Conservation (phyloP, 1,140 invertebrate species). For the Bombus ignitus region DNA sequence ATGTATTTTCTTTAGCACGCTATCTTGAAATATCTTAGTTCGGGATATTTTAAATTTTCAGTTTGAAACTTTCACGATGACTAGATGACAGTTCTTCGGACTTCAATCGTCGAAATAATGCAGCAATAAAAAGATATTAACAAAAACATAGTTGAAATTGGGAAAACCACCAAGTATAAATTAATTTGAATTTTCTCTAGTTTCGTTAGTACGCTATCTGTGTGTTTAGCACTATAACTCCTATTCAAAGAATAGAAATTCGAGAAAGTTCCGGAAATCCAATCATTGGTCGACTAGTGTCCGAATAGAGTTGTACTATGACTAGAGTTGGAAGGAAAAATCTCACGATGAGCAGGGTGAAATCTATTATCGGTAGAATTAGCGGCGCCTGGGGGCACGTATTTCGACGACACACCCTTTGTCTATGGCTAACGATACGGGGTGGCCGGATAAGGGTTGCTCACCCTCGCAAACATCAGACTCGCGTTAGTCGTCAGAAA, state of each 20-base stretch:
- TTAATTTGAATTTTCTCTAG: too few species aligned
- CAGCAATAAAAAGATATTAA: too few species aligned
- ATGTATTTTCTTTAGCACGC: too few species aligned
- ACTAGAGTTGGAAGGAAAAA: constrained; percentile 18
- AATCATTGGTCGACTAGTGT: not conserved
- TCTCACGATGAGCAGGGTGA: constrained; percentile 43
- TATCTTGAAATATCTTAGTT: too few species aligned
- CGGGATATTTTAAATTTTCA: too few species aligned
- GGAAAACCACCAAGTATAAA: too few species aligned
- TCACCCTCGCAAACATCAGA: constrained; percentile 74
- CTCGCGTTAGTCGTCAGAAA: constrained; percentile 72
- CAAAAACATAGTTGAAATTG: too few species aligned
- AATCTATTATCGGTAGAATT: constrained; percentile 77
- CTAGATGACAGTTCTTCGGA: too few species aligned
- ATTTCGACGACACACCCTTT: constrained; percentile 72
- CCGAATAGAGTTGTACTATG: not conserved
- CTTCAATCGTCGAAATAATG: too few species aligned
- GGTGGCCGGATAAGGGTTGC: constrained; percentile 64
- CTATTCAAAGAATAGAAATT: not conserved
- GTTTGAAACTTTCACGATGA: too few species aligned
- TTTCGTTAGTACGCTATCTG: too few species aligned
- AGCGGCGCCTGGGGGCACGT: constrained; percentile 65
- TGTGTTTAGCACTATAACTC: not conserved
- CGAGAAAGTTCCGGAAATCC: not conserved
- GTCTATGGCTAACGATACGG: constrained; percentile 75